Conservation (phyloP, 2,113 vertebrate species). For the Brachyhypopomus gauderio region DNA sequence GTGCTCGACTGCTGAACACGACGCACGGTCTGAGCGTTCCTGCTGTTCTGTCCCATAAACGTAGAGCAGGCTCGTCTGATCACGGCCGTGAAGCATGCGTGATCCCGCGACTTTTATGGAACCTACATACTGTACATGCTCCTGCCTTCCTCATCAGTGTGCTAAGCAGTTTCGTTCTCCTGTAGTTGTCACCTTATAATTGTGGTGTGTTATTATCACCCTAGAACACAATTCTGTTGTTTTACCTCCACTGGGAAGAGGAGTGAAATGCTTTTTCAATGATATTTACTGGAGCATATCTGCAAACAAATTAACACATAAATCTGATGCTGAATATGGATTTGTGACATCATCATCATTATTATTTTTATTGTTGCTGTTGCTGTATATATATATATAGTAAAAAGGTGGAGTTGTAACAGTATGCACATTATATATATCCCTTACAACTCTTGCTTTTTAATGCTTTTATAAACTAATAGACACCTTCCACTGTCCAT, state of each 20-base stretch:
- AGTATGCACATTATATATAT: no score
- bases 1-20: background rate
- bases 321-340: constrained; percentile 65
- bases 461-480: no score
- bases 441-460: no score
- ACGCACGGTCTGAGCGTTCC: background rate
- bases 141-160: constrained; percentile 38
- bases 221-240: constrained; percentile 72
- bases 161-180: constrained; percentile 66
- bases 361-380: no score
- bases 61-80: background rate
- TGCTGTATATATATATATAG: no score
- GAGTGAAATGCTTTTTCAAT: constrained; percentile 71
- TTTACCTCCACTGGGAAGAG: constrained; percentile 70
- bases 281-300: constrained; percentile 69
- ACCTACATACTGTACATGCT: constrained; percentile 53
- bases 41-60: background rate
- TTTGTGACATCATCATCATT: no score
- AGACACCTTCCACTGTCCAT: no score
- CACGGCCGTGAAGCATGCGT: constrained; percentile 2
- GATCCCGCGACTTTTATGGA: constrained; percentile 41
- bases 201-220: constrained; percentile 76
- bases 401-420: no score
- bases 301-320: constrained; percentile 79
- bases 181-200: constrained; percentile 74